Conservation (phyloP, 1,140 invertebrate species). For the Cydia strobilella region DNA sequence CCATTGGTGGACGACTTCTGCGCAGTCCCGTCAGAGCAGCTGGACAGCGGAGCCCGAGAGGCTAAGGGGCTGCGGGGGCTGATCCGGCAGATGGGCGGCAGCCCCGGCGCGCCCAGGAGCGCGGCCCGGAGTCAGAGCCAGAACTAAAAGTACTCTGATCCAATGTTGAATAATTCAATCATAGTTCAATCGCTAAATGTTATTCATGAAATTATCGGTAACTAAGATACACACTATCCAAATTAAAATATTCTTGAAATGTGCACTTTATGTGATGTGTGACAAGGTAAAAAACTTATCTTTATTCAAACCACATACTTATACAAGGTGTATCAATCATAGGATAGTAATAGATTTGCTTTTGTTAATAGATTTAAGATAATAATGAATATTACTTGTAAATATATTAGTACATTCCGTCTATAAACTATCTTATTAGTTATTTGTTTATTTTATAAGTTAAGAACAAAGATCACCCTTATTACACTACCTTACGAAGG, state of each 20-base stretch:
- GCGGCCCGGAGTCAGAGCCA: not conserved
- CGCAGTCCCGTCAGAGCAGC: constrained; percentile 90
- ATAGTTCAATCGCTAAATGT: too few species aligned
- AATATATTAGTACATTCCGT: not conserved
- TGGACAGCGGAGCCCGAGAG: constrained; percentile 80
- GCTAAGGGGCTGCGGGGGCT: constrained; percentile 87
- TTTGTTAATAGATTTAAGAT: not conserved
- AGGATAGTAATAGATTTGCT: not conserved
- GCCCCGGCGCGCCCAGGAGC: constrained; percentile 81
- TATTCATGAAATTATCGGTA: too few species aligned
- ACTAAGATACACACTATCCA: too few species aligned
- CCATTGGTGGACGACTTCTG: constrained; percentile 96
- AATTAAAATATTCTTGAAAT: too few species aligned
- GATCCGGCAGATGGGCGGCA: constrained; percentile 90
- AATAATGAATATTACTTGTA: not conserved
- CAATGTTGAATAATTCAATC: too few species aligned
- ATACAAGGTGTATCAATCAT: not conserved
- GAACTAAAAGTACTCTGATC: not conserved
- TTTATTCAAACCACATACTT: too few species aligned
- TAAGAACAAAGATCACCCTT: too few species aligned
- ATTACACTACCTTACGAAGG: too few species aligned
- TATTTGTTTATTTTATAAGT: not conserved
- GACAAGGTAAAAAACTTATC: too few species aligned
- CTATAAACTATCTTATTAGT: too few species aligned
- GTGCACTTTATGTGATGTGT: too few species aligned